Evolutionary conservation across 2,113 vertebrate genomes (phyloP).

Genomic region (Laticauda laticaudata): DNA sequence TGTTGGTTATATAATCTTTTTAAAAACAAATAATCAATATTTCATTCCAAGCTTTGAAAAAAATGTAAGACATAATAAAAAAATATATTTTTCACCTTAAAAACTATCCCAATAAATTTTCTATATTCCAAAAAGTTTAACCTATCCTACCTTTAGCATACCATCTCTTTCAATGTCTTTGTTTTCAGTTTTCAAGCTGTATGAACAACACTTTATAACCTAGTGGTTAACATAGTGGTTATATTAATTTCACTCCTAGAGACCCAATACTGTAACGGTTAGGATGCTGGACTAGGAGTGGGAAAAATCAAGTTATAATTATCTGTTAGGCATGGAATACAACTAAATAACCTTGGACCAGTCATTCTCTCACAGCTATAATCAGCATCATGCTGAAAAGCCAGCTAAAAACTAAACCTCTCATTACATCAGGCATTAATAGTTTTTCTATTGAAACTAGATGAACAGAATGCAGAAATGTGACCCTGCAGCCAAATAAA

Average conservation of each 20-base stretch:
- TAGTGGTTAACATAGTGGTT: not conserved
- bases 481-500: not conserved
- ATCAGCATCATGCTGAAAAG: not conserved
- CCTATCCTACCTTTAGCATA: not conserved
- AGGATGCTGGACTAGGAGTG: not conserved
- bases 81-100: not conserved
- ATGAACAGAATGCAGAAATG: not conserved
- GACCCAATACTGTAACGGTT: not conserved
- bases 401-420: not conserved
- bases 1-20: not conserved
- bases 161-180: not conserved
- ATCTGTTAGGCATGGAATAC: not conserved
- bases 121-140: not conserved
- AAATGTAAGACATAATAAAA: not conserved
- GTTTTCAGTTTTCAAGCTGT: not conserved
- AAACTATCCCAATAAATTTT: not conserved
- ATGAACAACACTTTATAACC: not conserved
- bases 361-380: not conserved
- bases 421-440: not conserved
- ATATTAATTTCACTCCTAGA: not conserved
- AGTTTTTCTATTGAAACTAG: not conserved
- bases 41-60: not conserved
- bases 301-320: not conserved
- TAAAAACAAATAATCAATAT: not conserved
- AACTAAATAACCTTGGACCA: not conserved